phyloP scores from a whole-genome alignment of 1,140 invertebrate species.

The Pogonomyrmex californicus region DNA sequence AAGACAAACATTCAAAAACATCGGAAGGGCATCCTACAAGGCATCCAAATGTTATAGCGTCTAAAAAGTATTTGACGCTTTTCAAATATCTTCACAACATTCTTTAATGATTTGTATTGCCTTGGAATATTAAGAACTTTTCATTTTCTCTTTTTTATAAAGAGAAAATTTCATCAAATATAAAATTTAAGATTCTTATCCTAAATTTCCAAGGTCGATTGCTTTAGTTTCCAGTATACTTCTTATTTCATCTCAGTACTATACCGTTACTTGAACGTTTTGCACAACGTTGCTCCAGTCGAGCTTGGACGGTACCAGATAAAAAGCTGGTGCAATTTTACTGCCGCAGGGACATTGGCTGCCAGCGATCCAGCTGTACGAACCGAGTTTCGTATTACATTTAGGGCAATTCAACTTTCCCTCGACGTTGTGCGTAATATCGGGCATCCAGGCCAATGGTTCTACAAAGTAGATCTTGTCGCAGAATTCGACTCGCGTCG shows the following conservation, averaged over 20 bases:
- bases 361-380: slow-evolving; percentile 93
- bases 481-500: slow-evolving; percentile 86
- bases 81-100: slow-evolving; percentile 23
- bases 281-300: slow-evolving; percentile 95
- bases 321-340: slow-evolving; percentile 94
- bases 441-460: slow-evolving; percentile 93
- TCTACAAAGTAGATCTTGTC: slow-evolving; percentile 93
- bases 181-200: slow-evolving; percentile 1
- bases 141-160: not conserved
- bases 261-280: slow-evolving; percentile 94
- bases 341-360: slow-evolving; percentile 94
- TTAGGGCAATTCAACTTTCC: slow-evolving; percentile 95
- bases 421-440: slow-evolving; percentile 90
- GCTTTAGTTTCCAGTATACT: slow-evolving; percentile 34
- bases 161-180: not conserved
- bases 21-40: not conserved
- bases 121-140: not conserved
- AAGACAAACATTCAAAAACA: slow-evolving; percentile 41
- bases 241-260: slow-evolving; percentile 69
- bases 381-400: slow-evolving; percentile 93
- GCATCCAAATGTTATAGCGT: not conserved
- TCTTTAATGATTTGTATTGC: not conserved
- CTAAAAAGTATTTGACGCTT: not conserved
- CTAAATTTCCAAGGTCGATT: not conserved
- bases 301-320: slow-evolving; percentile 94